Evolutionary conservation across 2,888 invertebrate species (phyloP), one percentile per base, ranked within the genome.

Genomic region (Drosophila formosana): DNA sequence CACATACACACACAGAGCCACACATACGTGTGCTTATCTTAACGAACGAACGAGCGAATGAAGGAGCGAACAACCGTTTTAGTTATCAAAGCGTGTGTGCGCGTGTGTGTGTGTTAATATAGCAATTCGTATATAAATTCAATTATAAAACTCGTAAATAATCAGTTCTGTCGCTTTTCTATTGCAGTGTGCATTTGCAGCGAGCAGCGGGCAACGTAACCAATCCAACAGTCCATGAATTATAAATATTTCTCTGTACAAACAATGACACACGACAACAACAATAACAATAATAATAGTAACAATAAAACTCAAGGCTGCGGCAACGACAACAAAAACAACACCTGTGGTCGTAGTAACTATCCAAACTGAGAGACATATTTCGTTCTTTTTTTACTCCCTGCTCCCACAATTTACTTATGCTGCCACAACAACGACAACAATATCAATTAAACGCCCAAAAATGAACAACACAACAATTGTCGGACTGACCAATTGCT

Each of bases 191-290:
- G 72, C 70, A 79, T 56, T 71, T 62, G 61, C 69, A 60, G 67
- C 56, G 60, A 37, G 37, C 30, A 7, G 30, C 6, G 4, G 37
- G n/a, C n/a, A 37, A 37, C 37, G 60, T 66, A 72, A 13, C 60
- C 47, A 32, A 52, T 58, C 47, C 45, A 62, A 7, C 53, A 47
- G 53, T 70, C 75, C 66, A 79, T 72, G 57, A 74, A 65, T 65
- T 80, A 70, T 69, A 79, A 72, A 79, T 75, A 77, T 67, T 72
- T 72, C 41, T 66, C 58, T 67, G 68, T 69, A 47, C 76, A 76
- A 82, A 82, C 82, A 79, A 83, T 84, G 84, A 84, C 87, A 84
- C 72, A 82, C 66, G 72, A 60, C 60, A 66, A 51, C 65, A 55
- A 55, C 43, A 62, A 26, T 56, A 46, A 49, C 34, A 46, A n/a